Conservation (phyloP, 2,888 invertebrate genomes). For the Meliscaeva auricollis region DNA sequence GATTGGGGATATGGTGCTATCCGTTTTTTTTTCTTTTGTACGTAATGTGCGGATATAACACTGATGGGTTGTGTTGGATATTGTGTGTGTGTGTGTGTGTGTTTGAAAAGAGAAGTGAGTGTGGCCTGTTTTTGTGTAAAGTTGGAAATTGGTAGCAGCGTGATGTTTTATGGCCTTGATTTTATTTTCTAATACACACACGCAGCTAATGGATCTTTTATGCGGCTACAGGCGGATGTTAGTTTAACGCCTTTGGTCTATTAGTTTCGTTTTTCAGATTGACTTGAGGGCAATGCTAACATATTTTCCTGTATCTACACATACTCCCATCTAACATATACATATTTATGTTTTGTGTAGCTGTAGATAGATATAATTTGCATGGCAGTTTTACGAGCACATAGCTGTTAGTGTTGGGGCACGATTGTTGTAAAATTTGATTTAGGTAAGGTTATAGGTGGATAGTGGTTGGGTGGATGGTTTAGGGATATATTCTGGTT, state of each 20-base stretch:
- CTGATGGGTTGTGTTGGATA: slow-evolving; percentile 16
- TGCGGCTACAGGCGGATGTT: slow-evolving; percentile 63
- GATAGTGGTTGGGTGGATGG: neutral
- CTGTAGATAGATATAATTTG: slow-evolving; percentile 18
- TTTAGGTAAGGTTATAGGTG: neutral
- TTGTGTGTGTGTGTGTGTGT: neutral
- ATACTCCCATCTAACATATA: too few species aligned
- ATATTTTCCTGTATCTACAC: slow-evolving; percentile 33
- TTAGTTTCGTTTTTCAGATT: slow-evolving; percentile 66
- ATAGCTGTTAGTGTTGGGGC: slow-evolving; percentile 10
- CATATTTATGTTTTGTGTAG: neutral
- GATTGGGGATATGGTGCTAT: slow-evolving; percentile 63
- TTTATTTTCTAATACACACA: slow-evolving; percentile 66
- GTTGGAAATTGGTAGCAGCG: slow-evolving; percentile 52
- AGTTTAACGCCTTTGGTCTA: slow-evolving; percentile 67
- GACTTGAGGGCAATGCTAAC: slow-evolving; percentile 54
- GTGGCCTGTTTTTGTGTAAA: slow-evolving; percentile 49
- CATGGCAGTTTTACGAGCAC: slow-evolving; percentile 14
- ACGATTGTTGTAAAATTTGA: slow-evolving; percentile 26
- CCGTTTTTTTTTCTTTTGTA: slow-evolving; percentile 11
- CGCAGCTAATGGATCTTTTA: slow-evolving; percentile 72
- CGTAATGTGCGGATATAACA: slow-evolving; percentile 43
- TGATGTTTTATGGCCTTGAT: slow-evolving; percentile 66
- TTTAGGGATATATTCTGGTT: neutral
- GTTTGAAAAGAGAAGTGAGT: slow-evolving; percentile 5